Evolutionary conservation across 1,140 invertebrate genomes (phyloP).

Genomic region (Drosophila busckii): DNA sequence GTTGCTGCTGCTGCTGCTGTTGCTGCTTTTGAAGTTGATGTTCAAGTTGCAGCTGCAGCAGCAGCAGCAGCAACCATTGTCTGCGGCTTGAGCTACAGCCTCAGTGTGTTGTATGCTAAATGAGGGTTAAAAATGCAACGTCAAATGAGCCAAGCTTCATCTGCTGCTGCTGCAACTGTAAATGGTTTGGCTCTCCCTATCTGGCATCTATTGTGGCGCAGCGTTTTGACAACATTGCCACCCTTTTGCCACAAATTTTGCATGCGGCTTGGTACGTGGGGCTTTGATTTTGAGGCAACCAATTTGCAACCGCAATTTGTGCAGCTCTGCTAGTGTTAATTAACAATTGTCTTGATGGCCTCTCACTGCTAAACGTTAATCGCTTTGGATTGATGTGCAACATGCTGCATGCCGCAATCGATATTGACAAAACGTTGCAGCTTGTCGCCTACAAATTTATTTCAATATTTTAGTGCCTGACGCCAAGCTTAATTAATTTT

Average conservation of each 20-base stretch:
- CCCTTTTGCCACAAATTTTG: constrained; percentile 26
- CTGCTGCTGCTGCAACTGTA: too few relatives aligned
- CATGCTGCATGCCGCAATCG: too few relatives aligned
- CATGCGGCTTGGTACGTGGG: constrained; percentile 12
- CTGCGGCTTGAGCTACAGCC: constrained; percentile 14
- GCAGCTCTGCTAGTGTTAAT: too few relatives aligned
- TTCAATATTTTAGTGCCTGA: constrained; percentile 30
- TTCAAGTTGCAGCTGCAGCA: constrained; percentile 27
- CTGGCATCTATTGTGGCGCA: too few relatives aligned
- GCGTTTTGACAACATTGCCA: too few relatives aligned
- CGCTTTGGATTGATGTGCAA: too few relatives aligned
- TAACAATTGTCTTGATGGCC: too few relatives aligned
- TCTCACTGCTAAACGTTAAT: too few relatives aligned
- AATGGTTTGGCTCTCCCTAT: too few relatives aligned
- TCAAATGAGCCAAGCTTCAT: constrained; percentile 9
- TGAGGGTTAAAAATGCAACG: constrained; percentile 58
- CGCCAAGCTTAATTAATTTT: constrained; percentile 75
- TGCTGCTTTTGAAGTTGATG: constrained; percentile 13
- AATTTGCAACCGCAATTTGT: too few relatives aligned
- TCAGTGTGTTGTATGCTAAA: constrained; percentile 66
- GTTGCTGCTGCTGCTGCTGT: constrained; percentile 22
- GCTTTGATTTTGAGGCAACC: too few relatives aligned
- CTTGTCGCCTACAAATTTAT: neutral
- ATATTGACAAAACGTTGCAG: constrained; percentile 7
- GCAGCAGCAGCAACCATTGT: constrained; percentile 30